phyloP scores from a whole-genome alignment of 2,797 vertebrate genomes.

The Linurgus olivaceus region DNA sequence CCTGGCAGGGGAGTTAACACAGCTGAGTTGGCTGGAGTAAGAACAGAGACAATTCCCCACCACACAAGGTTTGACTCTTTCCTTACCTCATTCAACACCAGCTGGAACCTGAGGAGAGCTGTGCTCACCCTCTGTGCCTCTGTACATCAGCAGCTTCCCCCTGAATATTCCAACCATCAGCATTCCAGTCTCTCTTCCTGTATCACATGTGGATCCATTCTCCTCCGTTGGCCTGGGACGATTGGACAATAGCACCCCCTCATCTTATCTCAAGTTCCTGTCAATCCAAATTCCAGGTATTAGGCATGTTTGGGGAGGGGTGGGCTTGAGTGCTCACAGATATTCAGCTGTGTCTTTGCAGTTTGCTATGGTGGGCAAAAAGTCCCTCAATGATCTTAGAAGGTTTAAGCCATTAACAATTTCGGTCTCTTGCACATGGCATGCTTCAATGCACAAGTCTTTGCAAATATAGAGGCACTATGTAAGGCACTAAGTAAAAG shows the following conservation, averaged over 20 bases:
- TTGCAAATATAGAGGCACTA: not conserved
- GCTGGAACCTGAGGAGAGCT: not conserved
- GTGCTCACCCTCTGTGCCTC: not conserved
- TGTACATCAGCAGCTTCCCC: not conserved
- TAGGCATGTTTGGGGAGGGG: not conserved
- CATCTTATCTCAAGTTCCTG: not conserved
- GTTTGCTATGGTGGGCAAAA: not conserved
- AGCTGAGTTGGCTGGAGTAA: not conserved
- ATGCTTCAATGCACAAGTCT: not conserved
- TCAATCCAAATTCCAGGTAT: not conserved
- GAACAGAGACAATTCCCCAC: not conserved
- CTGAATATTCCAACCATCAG: not conserved
- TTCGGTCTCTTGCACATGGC: not conserved
- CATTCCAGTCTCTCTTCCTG: not conserved
- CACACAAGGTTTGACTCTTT: not conserved
- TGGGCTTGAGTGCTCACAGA: not conserved
- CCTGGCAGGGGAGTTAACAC: not conserved
- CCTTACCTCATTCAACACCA: not conserved
- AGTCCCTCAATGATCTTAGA: not conserved
- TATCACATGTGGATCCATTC: not conserved
- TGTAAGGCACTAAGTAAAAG: not conserved
- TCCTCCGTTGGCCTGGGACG: accelerated
- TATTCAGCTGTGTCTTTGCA: not conserved
- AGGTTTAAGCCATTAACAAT: not conserved
- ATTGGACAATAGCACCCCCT: accelerated